Percentiles rank a stretch among this genome's conserved stretches.
Evolutionary conservation across 1,140 invertebrate species (phyloP).

Genomic region (Papilio helenus): DNA sequence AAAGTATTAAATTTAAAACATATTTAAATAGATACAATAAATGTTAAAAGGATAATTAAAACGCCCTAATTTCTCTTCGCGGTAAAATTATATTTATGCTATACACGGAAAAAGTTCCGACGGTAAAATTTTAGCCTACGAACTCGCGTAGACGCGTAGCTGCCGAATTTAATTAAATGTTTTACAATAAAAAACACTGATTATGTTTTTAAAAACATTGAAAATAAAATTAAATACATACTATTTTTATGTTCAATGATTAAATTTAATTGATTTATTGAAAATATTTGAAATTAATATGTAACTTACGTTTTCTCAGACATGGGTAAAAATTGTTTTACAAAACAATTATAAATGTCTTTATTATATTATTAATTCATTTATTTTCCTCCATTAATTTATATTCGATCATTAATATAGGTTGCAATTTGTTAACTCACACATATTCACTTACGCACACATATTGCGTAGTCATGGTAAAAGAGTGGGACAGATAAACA

Average conservation of each 20-base stretch:
- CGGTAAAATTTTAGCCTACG: constrained; percentile 79
- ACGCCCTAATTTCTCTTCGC: background rate
- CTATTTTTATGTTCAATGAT: background rate
- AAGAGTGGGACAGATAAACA: constrained; percentile 80
- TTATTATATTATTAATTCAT: background rate
- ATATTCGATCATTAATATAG: constrained; percentile 80
- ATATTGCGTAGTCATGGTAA: constrained; percentile 68
- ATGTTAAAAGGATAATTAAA: background rate
- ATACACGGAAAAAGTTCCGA: constrained; percentile 61
- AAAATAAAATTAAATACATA: constrained; percentile 41
- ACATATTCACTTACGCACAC: constrained; percentile 66
- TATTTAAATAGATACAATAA: background rate
- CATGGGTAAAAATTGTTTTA: background rate
- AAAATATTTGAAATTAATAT: background rate
- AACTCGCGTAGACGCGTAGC: constrained; percentile 55
- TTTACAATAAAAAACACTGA: constrained; percentile 30
- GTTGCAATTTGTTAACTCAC: constrained; percentile 80
- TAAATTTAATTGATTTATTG: background rate
- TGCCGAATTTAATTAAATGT: constrained; percentile 36
- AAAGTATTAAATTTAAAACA: too few relatives aligned
- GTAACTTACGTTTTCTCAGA: background rate
- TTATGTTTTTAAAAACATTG: constrained; percentile 40
- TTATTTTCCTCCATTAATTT: constrained; percentile 48
- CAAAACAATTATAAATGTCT: background rate
- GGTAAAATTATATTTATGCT: background rate